Evolutionary conservation across 2,113 vertebrate genomes (phyloP).

Genomic region (Cephalophus harveyi): DNA sequence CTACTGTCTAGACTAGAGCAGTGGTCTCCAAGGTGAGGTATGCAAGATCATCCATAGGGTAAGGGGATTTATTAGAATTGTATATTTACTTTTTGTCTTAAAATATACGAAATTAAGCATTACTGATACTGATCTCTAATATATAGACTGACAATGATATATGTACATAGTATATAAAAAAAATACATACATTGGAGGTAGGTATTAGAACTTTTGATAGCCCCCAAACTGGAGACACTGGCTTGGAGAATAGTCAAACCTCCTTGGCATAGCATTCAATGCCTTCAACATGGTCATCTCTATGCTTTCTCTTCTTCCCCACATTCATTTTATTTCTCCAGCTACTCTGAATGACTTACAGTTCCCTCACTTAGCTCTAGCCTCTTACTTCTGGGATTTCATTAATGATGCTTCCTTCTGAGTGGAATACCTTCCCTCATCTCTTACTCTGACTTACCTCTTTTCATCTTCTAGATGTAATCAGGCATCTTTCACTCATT

Average conservation of each 20-base stretch:
- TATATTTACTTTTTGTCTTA: conserved; percentile 3
- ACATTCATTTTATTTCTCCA: conserved; percentile 22
- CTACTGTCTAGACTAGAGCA: not conserved
- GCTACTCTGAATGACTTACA: not conserved
- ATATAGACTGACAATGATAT: not conserved
- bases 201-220: not conserved
- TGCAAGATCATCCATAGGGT: not conserved
- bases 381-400: not conserved
- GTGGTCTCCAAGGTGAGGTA: not conserved
- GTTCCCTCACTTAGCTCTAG: not conserved
- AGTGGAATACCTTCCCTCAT: not conserved
- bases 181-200: not conserved
- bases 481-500: not conserved
- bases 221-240: not conserved
- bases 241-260: not conserved
- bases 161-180: not conserved
- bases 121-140: not conserved
- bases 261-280: not conserved
- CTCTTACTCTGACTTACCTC: not conserved
- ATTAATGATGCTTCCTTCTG: not conserved
- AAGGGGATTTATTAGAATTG: not conserved
- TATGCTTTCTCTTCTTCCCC: not conserved
- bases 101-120: not conserved
- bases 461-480: conserved; percentile 14
- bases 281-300: not conserved